phyloP scores from a whole-genome alignment of 2,113 vertebrate genomes.

The Irena cyanogastra region DNA sequence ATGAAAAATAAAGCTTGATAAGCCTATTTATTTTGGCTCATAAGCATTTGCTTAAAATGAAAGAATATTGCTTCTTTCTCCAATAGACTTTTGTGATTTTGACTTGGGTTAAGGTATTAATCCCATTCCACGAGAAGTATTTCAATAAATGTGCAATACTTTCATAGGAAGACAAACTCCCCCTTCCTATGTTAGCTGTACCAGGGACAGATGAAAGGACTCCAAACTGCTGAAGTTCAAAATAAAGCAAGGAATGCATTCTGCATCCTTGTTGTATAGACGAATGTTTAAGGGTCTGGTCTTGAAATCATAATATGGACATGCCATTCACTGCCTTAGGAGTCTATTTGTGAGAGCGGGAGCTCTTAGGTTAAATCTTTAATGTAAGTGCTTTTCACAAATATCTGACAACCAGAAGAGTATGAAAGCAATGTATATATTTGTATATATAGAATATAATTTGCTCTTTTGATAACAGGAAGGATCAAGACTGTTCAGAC shows the following conservation, averaged over 20 bases:
- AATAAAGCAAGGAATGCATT: neutral
- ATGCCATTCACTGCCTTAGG: neutral
- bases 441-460: neutral
- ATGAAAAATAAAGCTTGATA: neutral
- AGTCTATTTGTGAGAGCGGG: neutral
- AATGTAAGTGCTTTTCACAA: neutral
- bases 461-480: neutral
- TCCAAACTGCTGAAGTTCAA: neutral
- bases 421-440: neutral
- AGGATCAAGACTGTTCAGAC: neutral
- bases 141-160: neutral
- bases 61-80: neutral
- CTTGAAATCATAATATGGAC: neutral
- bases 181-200: neutral
- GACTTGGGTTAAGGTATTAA: neutral
- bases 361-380: neutral
- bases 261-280: neutral
- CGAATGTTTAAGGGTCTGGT: neutral
- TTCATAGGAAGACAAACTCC: neutral
- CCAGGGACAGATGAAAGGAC: neutral
- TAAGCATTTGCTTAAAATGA: neutral
- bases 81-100: neutral
- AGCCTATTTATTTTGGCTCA: neutral
- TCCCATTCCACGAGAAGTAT: neutral
- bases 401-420: neutral